Evolutionary conservation across 2,113 vertebrate genomes (phyloP), one percentile per base, ranked within the genome.

Genomic region (Mobula birostris): DNA sequence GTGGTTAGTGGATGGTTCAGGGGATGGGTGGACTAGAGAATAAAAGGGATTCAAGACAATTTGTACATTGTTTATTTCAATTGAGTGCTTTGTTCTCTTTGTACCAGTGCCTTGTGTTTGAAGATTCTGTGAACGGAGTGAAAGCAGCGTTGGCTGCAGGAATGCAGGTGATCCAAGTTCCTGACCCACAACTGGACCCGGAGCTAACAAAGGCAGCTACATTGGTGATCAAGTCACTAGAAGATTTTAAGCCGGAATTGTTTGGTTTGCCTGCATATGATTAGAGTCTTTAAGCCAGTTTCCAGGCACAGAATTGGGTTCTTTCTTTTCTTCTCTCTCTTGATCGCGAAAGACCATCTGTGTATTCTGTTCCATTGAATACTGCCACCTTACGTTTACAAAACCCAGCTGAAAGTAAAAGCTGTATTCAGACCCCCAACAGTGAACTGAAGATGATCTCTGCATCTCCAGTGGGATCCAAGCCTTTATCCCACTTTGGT

Each of bases 151-250:
- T 97, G 78, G 96, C 96, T 0, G 98, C 98, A 0, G 97, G 98
- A 24, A 99, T 99, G 99, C 98, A 99, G 96, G 98, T 97, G 12
- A 97, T 99, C 94, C 98, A 99, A 98, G 96, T 99, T 94, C 98
- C 98, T 0, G 98, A 99, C 78, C 95, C 96, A 82, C 97, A 98
- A 72, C 95, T 99, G 95, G 96, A 96, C 95, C 96, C 94, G 1
- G 94, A 96, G 58, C 95, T 98, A 36, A 98, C 96, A 19, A 96
- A 95, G 94, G 96, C 96, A 6, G 98, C 98, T 94, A 98, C 98
- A 0, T 94, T 98, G 76, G 94, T 96, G 56, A 97, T 99, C 21
- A 79, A 94, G 19, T 98, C 97, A 74, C 96, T 99, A 97, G 96
- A 97, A 94, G 97, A 98, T 72, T 98, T 99, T 95, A 94, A 95